Percentiles rank a stretch among this genome's conserved stretches.
Evolutionary conservation across 1,140 invertebrate species (phyloP).

Genomic region (Pectinophora gossypiella): DNA sequence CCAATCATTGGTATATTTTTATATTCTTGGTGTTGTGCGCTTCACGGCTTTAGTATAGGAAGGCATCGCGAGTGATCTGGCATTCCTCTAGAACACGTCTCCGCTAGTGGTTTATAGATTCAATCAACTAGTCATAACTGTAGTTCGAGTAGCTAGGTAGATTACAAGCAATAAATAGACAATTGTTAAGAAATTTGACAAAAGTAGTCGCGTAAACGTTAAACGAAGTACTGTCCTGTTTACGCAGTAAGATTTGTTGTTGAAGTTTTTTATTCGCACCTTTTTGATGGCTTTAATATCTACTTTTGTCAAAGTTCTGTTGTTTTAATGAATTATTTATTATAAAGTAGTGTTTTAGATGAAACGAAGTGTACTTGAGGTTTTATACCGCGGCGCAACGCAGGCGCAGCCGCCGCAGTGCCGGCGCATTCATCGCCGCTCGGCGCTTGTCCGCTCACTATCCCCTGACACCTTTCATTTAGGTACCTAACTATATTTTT

Average conservation of each 20-base stretch:
- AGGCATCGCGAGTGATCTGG: conserved; percentile 16
- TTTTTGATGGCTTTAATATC: conserved; percentile 28
- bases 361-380: conserved; percentile 33
- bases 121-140: conserved; percentile 20
- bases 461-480: neutral
- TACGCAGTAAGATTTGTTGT: conserved; percentile 23
- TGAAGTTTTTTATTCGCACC: conserved; percentile 23
- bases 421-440: neutral
- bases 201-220: conserved; percentile 34
- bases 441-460: neutral
- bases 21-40: conserved; percentile 32
- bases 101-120: neutral
- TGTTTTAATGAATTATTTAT: conserved; percentile 38
- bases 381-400: conserved; percentile 20
- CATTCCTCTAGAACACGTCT: conserved; percentile 9
- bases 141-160: conserved; percentile 48
- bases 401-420: neutral
- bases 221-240: conserved; percentile 8
- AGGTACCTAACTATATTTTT: conserved; percentile 38
- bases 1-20: conserved; percentile 34
- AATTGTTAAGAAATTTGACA: conserved; percentile 56
- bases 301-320: conserved; percentile 56
- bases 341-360: conserved; percentile 30
- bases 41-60: conserved; percentile 19
- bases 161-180: conserved; percentile 60